Percentiles rank a stretch among this genome's conserved stretches.
Evolutionary conservation across 2,113 vertebrate species (phyloP).

Genomic region (Corvus cornix): DNA sequence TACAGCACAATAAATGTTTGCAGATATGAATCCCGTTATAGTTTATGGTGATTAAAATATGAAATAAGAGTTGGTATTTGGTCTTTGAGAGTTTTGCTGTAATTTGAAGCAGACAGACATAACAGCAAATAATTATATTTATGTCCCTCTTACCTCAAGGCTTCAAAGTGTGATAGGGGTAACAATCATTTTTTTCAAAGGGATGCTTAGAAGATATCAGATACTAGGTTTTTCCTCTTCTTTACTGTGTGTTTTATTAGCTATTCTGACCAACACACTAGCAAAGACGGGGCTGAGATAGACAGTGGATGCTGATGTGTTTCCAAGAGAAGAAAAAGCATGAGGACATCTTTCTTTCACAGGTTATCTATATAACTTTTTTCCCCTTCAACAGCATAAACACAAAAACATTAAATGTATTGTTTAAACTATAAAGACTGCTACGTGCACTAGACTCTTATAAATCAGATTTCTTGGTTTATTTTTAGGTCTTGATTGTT

Average conservation of each 20-base stretch:
- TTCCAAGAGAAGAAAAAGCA: not conserved
- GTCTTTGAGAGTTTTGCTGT: not conserved
- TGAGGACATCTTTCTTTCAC: not conserved
- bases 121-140: not conserved
- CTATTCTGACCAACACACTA: not conserved
- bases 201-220: not conserved
- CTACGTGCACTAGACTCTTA: not conserved
- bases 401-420: not conserved
- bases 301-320: accelerated
- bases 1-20: slow-evolving; percentile 23
- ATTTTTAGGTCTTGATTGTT: too few relatives aligned
- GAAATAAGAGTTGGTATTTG: not conserved
- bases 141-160: not conserved
- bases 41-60: slow-evolving; percentile 33
- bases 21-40: not conserved
- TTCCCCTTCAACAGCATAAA: not conserved
- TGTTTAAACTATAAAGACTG: not conserved
- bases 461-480: not conserved
- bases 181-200: not conserved
- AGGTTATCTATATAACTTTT: not conserved
- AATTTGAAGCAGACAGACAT: not conserved
- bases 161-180: not conserved
- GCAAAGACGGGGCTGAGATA: not conserved
- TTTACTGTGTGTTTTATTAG: not conserved
- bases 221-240: not conserved